These are phyloP conservation scores for Nannobrachium achirus DNA, from an alignment of 2,113 vertebrate genomes.

Conservation along the genomic window DNA sequence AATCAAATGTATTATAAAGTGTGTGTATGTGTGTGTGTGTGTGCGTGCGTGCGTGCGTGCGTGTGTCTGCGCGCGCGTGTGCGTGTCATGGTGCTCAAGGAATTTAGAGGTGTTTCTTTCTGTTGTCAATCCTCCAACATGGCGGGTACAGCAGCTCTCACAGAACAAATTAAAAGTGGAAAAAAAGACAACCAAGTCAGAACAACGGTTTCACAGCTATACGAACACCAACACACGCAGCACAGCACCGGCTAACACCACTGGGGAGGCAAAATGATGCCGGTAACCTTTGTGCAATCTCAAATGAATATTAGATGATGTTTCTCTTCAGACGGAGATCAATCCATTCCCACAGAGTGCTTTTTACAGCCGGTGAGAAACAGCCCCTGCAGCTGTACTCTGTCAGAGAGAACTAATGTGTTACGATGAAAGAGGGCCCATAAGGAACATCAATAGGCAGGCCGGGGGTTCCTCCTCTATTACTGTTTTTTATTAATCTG, in stretches of 20 bases:
- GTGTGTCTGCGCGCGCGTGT: too few species aligned
- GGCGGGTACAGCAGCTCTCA: too few species aligned
- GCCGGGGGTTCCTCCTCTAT: constrained; percentile 53
- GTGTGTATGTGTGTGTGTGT: too few species aligned
- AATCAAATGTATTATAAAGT: too few species aligned
- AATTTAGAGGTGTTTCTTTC: too few species aligned
- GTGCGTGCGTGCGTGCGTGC: too few species aligned
- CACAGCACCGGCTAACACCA: constrained; percentile 12
- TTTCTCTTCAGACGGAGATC: constrained; percentile 75
- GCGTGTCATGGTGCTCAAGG: too few species aligned
- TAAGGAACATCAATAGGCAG: constrained; percentile 65
- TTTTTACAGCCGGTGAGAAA: constrained; percentile 67
- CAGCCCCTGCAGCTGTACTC: constrained; percentile 73
- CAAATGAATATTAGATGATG: constrained; percentile 83
- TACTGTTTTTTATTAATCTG: constrained; percentile 69
- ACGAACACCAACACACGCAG: constrained; percentile 18
- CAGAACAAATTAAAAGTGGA: neutral
- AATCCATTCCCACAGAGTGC: constrained; percentile 72
- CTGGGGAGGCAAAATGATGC: constrained; percentile 54
- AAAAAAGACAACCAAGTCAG: neutral
- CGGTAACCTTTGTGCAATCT: constrained; percentile 67
- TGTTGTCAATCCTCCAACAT: too few species aligned
- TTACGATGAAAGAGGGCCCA: constrained; percentile 70
- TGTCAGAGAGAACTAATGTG: constrained; percentile 74
- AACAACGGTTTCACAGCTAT: constrained; percentile 20